Evolutionary conservation across 2,113 vertebrate species (phyloP).

Genomic region (Delphinapterus leucas): DNA sequence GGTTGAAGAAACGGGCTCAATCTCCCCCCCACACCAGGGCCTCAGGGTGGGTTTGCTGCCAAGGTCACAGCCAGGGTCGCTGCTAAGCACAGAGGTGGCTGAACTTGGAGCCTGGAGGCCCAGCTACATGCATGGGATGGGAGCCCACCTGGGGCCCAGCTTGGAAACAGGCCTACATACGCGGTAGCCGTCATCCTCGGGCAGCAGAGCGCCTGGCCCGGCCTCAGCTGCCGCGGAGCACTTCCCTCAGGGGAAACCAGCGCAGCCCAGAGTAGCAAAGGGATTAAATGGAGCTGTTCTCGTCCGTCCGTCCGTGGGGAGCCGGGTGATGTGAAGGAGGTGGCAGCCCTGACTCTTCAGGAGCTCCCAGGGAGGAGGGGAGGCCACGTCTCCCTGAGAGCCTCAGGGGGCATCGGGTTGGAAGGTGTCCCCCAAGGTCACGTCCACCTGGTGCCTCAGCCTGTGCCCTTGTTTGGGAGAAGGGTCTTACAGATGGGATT

Average conservation of each 20-base stretch:
- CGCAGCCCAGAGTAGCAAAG: not conserved
- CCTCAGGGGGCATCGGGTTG: rapidly evolving
- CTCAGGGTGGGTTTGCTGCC: not conserved
- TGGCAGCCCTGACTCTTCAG: too few species aligned
- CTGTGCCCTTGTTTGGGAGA: not conserved
- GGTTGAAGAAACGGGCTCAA: not conserved
- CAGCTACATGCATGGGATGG: rapidly evolving
- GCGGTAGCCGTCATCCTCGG: rapidly evolving
- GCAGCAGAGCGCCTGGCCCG: rapidly evolving
- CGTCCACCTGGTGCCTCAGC: not conserved
- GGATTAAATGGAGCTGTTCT: not conserved
- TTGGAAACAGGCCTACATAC: rapidly evolving
- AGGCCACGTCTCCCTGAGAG: not conserved
- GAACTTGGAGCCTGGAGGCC: not conserved
- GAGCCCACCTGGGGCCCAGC: not conserved
- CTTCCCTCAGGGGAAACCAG: not conserved
- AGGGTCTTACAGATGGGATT: too few species aligned
- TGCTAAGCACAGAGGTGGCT: not conserved
- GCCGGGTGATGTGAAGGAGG: not conserved
- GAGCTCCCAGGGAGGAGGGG: not conserved
- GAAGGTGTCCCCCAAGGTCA: not conserved
- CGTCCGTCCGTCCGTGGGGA: rapidly evolving
- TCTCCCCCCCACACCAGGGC: not conserved
- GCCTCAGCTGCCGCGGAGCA: not conserved
- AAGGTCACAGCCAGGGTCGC: not conserved